Base-by-base conservation (phyloP, 2,113 vertebrate species). In the Ceuthmochares aereus region DNA sequence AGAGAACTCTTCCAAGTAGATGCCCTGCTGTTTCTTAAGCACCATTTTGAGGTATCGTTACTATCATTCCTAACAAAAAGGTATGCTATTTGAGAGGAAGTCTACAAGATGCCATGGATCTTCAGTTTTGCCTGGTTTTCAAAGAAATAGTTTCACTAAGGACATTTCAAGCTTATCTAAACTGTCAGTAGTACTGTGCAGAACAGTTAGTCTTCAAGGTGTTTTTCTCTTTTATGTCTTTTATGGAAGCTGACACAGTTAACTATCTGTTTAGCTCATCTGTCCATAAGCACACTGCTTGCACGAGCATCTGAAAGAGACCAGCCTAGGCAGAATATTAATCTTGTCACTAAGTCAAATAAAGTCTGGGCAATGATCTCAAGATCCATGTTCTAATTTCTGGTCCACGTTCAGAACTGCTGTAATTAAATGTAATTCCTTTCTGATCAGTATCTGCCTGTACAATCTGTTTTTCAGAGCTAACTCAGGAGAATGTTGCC, bases 381-480 rank as follows among this genome's bases (percentile, higher is more conserved):
- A 79, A 83, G 73, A 95, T 86, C n/a, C 73, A 81, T 9, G 40
- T 80, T 90, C 43, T 93, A 92, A 76, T 94, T 94, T 93, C 83
- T 92, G 76, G 85, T 93, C 86, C 66, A 51, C 23, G 42, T 51
- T 96, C 64, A 73, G 77, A 76, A n/a, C 20, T 77, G 56, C 20
- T 60, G 43, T 89, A 92, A 96, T 89, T 86, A 93, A 79, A 92
- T 62, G 20, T 78, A 94, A 96, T 90, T 94, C 69, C 69, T 86
- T 72, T 89, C 73, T 8, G 7, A 89, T 89, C 76, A 72, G n/a
- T 75, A 62, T 89, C 68, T 95, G 85, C 34, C 62, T 84, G 68
- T 47, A 78, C 89, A 97, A 88, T 95, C 83, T 93, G 89, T 60
- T 95, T 93, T 88, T 89, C 74, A 79, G 64, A 90, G 76, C 86